Conservation (phyloP, 2,888 invertebrate genomes). For the Drosophila melanosoma region DNA sequence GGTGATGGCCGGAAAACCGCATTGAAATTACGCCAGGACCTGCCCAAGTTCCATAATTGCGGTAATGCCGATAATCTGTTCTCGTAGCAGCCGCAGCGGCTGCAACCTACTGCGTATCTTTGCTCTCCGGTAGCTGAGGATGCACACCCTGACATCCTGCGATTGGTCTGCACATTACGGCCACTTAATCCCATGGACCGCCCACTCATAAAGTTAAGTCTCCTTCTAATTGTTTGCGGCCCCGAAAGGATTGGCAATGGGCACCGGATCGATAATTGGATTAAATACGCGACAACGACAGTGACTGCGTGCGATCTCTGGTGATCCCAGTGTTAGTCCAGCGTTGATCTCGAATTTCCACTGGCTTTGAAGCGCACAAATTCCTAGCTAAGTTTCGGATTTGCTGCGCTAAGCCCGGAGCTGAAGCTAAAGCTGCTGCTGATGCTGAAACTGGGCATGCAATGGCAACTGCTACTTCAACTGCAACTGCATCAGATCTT, state of each 20-base stretch:
- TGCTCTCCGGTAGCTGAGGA: constrained; percentile 9
- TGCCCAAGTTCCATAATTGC: constrained; percentile 79
- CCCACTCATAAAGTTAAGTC: constrained; percentile 67
- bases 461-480: neutral
- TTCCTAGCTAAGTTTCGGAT: constrained; percentile 68
- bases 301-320: constrained; percentile 5
- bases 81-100: constrained; percentile 30
- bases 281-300: constrained; percentile 58
- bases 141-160: constrained; percentile 10
- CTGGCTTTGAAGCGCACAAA: constrained; percentile 64
- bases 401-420: constrained; percentile 50
- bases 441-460: constrained; percentile 1
- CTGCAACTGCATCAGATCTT: constrained; percentile 35
- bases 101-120: neutral
- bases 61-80: constrained; percentile 81
- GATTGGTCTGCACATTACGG: constrained; percentile 47
- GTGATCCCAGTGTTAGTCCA: constrained; percentile 56
- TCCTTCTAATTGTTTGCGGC: constrained; percentile 63
- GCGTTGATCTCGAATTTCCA: constrained; percentile 67
- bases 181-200: constrained; percentile 54
- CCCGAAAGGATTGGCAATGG: constrained; percentile 52
- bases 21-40: constrained; percentile 76
- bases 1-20: constrained; percentile 74
- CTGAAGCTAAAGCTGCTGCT: constrained; percentile 33
- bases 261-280: constrained; percentile 65